Evolutionary conservation across 2,797 vertebrate genomes (phyloP), one percentile per base, ranked within the genome.

Genomic region (Sebastolobus alascanus): DNA sequence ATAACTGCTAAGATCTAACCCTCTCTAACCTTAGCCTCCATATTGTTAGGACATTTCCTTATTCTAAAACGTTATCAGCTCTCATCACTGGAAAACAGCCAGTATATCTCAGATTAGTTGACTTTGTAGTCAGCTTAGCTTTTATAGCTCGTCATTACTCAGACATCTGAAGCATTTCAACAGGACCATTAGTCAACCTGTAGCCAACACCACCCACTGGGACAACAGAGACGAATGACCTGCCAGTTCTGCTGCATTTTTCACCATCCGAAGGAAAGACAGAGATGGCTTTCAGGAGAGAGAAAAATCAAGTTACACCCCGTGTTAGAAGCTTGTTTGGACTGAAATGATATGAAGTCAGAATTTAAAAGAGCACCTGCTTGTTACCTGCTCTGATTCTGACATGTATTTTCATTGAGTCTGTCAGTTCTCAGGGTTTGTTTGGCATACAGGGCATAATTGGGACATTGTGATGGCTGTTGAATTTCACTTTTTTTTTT

Each of bases 101-200:
- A 86, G 77, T 80, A 89, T 82, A 86, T 89, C 84, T 93, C 78
- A 88, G 90, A 91, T 90, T 82, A 87, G 87, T 86, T 86, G 89
- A 90, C 88, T 93, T 93, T 89, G 90, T 87, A 92, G 89, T 89
- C 91, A 88, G 87, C 86, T 92, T 90, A 85, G 87, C 84, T 92
- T 94, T 93, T 90, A 92, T 90, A 89, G 86, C 84, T 86, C 84
- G 88, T 92, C 90, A 88, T 94, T 93, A 93, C 86, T 94, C 90
- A 91, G 86, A 91, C 88, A 92, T 92, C 82, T 91, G 89, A 92
- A 89, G 80, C 89, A 87, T 93, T 94, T 92, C 84, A 93, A 79
- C 86, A 86, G 77, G 87, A 89, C 83, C 91, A 94, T 95, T 94
- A 91, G 85, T 94, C 92, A 95, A 93, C 90, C 84, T 91, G 90